A percentile compares a stretch with the other conserved stretches of the same genome.
These are phyloP conservation scores for Recurvirostra avosetta DNA, from an alignment of 2,113 vertebrate genomes.

Conservation along the genomic window DNA sequence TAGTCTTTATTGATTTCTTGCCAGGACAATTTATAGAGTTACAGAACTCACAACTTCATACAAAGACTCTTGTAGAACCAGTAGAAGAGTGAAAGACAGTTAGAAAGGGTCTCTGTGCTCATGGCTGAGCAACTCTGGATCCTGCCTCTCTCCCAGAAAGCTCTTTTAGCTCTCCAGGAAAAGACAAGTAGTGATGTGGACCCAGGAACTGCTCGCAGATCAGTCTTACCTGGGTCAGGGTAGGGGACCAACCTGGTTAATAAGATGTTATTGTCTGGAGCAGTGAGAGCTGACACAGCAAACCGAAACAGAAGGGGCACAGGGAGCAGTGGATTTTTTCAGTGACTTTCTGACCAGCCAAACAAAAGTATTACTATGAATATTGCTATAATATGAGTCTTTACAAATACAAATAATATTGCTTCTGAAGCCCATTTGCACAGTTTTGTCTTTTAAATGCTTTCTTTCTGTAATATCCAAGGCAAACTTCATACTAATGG, in stretches of 20 bases:
- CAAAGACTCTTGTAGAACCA: neutral
- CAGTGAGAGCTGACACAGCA: neutral
- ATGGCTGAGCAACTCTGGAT: neutral
- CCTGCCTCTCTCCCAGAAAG: neutral
- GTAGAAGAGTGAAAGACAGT: neutral
- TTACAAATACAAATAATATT: neutral
- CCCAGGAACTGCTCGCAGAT: neutral
- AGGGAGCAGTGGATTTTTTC: neutral
- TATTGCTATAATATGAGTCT: neutral
- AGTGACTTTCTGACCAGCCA: neutral
- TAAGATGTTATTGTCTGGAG: neutral
- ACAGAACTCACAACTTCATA: neutral
- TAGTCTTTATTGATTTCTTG: constrained; percentile 41
- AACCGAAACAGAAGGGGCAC: neutral
- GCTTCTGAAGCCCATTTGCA: neutral
- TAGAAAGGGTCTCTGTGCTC: neutral
- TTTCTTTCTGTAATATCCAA: neutral
- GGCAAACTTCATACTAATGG: neutral
- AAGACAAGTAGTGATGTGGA: neutral
- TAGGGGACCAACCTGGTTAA: rapidly evolving
- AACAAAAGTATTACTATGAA: neutral
- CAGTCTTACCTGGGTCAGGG: neutral
- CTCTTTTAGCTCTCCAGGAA: neutral
- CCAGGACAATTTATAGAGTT: constrained; percentile 17
- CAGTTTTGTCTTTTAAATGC: neutral